Base-by-base conservation (phyloP, 1,140 invertebrate genomes). In the Panulirus ornatus region DNA sequence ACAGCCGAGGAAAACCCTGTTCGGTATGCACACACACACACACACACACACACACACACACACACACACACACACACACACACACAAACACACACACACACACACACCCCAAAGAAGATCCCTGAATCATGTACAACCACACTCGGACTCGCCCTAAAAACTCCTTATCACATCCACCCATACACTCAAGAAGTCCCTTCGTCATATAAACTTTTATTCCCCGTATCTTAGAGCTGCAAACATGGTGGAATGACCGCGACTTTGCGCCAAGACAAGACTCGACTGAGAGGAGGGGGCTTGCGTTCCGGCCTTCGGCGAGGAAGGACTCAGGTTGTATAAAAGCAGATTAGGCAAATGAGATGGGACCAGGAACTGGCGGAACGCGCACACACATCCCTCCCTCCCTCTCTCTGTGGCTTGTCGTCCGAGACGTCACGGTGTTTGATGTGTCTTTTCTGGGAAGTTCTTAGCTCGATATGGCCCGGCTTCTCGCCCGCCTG, bases 331-430 rank as follows among this genome's bases (percentile, higher is more conserved):
- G 22, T 58, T 19, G 54, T 58, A 58, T 58, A 58, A 47, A 58
- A 19, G 54, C 54, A 58, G 54, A 58, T 58, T 58, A 58, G 54
- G 54, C 54, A 58, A 58, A 58, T 58, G 14, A 58, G 54, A 58
- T 58, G 54, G 54, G 1, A 22, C 11, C 51, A 54, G 3, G 54
- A 58, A 58, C 3, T 58, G 19, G 54, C 2, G 22, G 54, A 1
- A 58, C 14, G 19, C 11, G 54, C 9, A 22, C 14, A 58, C 54
- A 58, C 14, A 2, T 0, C 19, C 54, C 19, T 1, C 2, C 2
- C 11, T 58, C 54, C 19, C 54, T 22, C 9, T 58, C 54, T 19
- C 54, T 19, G 2, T 19, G 0, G 8, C 19, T 22, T 19, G 3
- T 19, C 54, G 14, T 58, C 3, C 44, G 8, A 47, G 8, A 47